These are phyloP conservation scores for Silurus asotus DNA, from an alignment of 2,113 vertebrate genomes.

Conservation along the genomic window DNA sequence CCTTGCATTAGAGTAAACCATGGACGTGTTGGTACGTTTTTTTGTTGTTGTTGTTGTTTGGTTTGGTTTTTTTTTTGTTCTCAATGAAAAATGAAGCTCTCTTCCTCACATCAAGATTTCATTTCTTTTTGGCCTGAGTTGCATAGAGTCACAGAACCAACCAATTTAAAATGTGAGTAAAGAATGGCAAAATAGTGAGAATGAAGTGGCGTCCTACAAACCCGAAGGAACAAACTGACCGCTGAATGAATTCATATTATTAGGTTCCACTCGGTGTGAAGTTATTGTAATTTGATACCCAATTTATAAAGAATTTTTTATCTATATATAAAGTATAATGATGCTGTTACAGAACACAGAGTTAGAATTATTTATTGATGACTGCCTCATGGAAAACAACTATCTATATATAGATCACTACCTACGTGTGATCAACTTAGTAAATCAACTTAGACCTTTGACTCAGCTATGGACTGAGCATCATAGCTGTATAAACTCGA, in stretches of 20 bases:
- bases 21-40: conserved; percentile 40
- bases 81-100: conserved; percentile 39
- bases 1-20: conserved; percentile 15
- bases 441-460: conserved; percentile 14
- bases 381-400: no score
- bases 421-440: not conserved
- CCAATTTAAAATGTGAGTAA: not conserved
- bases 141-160: conserved; percentile 38
- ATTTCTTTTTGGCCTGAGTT: conserved; percentile 23
- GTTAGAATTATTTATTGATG: conserved; percentile 8
- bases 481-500: conserved; percentile 26
- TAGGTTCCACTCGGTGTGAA: not conserved
- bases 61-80: not conserved
- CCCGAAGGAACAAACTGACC: conserved; percentile 40
- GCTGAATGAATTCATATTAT: conserved; percentile 1
- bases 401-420: not conserved
- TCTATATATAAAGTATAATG: not conserved
- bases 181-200: not conserved
- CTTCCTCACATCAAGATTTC: not conserved
- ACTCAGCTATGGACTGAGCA: conserved; percentile 31
- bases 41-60: not conserved
- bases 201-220: conserved; percentile 26
- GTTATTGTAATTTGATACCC: not conserved
- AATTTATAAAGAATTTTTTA: not conserved
- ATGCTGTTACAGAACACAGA: not conserved